phyloP scores from a whole-genome alignment of 2,113 vertebrate species.

The Piprites chloris region DNA sequence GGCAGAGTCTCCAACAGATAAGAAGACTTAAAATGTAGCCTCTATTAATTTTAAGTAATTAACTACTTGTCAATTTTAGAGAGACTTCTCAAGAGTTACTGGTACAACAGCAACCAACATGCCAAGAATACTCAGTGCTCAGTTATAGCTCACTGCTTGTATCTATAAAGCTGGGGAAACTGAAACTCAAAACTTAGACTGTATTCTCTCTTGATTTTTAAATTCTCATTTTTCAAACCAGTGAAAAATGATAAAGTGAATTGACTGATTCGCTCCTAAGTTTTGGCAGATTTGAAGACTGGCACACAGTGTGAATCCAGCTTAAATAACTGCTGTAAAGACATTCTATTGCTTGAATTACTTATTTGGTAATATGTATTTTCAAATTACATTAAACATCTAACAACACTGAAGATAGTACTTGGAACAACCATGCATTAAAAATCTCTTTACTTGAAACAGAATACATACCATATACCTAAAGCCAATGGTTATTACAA shows the following conservation, averaged over 20 bases:
- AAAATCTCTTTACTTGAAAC: neutral
- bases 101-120: accelerated
- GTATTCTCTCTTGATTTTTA: neutral
- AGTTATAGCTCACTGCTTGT: neutral
- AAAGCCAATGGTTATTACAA: neutral
- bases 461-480: neutral
- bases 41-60: neutral
- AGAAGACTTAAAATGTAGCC: neutral
- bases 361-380: neutral
- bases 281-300: neutral
- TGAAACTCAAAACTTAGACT: neutral
- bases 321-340: neutral
- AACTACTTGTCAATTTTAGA: neutral
- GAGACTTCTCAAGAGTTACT: neutral
- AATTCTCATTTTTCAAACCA: neutral
- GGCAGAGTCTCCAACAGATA: neutral
- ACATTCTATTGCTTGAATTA: neutral
- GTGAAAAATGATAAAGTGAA: neutral
- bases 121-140: neutral
- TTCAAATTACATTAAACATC: neutral
- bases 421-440: neutral
- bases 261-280: neutral
- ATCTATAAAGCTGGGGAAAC: neutral
- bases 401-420: neutral
- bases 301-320: neutral